A percentile compares a stretch with the other conserved stretches of the same genome.
Conservation (phyloP, 2,797 vertebrate genomes). For the Spea hammondii region DNA sequence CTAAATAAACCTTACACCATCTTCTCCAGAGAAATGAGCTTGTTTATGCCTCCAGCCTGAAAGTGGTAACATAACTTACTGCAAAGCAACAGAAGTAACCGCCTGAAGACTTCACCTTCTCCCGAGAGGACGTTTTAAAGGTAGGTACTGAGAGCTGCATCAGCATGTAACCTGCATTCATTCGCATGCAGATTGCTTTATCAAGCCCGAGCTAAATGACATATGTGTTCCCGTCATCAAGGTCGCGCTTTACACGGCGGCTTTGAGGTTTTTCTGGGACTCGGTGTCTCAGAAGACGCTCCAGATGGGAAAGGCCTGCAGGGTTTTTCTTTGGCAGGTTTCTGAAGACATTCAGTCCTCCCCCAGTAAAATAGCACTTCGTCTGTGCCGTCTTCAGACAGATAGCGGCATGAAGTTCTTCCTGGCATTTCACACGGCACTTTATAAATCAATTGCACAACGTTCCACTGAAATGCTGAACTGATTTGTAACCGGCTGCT, state of each 20-base stretch:
- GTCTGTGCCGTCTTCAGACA: background rate
- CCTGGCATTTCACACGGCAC: background rate
- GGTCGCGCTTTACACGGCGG: background rate
- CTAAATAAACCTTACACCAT: too few species aligned
- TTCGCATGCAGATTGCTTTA: background rate
- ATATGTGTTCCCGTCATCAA: background rate
- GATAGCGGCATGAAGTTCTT: background rate
- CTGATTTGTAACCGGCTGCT: conserved; percentile 4
- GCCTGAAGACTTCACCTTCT: too few species aligned
- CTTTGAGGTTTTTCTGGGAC: background rate
- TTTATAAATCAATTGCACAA: conserved; percentile 18
- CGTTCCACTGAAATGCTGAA: background rate
- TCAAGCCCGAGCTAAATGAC: background rate
- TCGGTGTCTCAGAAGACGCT: background rate
- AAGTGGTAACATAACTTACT: background rate
- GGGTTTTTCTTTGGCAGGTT: conserved; percentile 16
- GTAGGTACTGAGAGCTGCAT: too few species aligned
- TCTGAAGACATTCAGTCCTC: background rate
- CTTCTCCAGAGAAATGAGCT: too few species aligned
- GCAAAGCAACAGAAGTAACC: background rate
- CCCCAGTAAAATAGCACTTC: background rate
- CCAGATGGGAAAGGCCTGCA: background rate
- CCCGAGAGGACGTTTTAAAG: too few species aligned
- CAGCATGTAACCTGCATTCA: background rate
- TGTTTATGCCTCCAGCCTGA: too few species aligned